Conservation (phyloP, 2,113 vertebrate genomes). For the Rhegmatorhina hoffmannsi region DNA sequence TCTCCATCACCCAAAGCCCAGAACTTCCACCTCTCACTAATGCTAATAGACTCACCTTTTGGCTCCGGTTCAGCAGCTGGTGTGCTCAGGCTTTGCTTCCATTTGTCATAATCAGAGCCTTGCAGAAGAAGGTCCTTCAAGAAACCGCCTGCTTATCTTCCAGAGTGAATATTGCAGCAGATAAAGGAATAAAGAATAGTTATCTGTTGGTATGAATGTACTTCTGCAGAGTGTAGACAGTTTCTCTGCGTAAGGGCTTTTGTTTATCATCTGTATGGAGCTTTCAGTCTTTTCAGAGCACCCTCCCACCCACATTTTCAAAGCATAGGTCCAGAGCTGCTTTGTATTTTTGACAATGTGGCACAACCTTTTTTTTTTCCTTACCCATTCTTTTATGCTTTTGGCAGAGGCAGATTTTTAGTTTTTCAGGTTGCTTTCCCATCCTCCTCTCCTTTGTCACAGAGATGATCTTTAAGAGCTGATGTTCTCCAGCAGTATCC, state of each 20-base stretch:
- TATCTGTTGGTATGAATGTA: background rate
- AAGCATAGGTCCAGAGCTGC: background rate
- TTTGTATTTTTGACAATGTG: background rate
- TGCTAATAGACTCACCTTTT: background rate
- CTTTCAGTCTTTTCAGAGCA: background rate
- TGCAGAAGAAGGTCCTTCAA: background rate
- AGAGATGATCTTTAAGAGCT: background rate
- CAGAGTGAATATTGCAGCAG: background rate
- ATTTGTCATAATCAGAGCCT: background rate
- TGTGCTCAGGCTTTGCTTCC: background rate
- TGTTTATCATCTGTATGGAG: background rate
- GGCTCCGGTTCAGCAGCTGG: background rate
- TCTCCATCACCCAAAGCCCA: background rate
- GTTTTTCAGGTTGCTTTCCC: background rate
- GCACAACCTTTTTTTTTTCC: background rate
- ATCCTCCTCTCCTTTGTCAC: background rate
- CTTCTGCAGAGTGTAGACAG: background rate
- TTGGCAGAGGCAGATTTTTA: background rate
- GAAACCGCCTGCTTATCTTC: background rate
- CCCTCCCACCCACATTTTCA: background rate
- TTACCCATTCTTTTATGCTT: background rate
- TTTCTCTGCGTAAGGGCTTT: background rate
- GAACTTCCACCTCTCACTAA: background rate
- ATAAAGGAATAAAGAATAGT: background rate
- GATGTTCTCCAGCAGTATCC: background rate